Percentiles rank a stretch among this genome's conserved stretches.
These are phyloP conservation scores for Dicycla oo DNA, from an alignment of 2,888 invertebrate species.

Conservation along the genomic window DNA sequence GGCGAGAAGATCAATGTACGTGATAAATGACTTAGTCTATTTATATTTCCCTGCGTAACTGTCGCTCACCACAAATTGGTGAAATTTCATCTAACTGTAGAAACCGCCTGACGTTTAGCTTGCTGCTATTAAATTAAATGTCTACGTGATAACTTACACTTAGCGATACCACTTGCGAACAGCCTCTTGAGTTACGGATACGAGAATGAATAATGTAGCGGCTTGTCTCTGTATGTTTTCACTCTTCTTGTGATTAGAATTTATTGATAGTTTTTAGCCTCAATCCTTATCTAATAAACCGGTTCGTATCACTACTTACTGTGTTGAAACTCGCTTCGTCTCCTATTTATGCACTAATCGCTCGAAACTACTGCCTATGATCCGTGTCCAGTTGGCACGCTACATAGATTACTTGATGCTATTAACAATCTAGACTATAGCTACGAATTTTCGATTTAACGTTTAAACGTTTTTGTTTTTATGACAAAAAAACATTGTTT, in stretches of 20 bases:
- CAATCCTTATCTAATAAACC: conserved; percentile 62
- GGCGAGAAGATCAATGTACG: conserved; percentile 33
- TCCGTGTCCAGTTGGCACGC: conserved; percentile 73
- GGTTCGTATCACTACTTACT: conserved; percentile 45
- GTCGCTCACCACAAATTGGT: conserved; percentile 66
- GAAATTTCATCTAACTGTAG: conserved; percentile 67
- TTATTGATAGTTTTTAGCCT: conserved; percentile 62
- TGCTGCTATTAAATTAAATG: conserved; percentile 61
- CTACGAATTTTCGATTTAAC: conserved; percentile 14
- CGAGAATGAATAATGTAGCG: conserved; percentile 56
- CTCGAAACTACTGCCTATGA: conserved; percentile 68
- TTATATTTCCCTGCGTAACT: conserved; percentile 53
- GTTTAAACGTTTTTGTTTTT: conserved; percentile 56
- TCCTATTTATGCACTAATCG: conserved; percentile 63
- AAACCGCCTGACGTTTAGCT: conserved; percentile 56
- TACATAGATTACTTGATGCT: conserved; percentile 53
- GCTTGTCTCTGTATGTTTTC: conserved; percentile 63
- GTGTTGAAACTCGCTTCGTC: conserved; percentile 48
- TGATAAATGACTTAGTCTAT: conserved; percentile 46
- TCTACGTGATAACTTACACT: conserved; percentile 61
- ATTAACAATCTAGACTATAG: conserved; percentile 57
- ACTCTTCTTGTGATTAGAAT: conserved; percentile 64
- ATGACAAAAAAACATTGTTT: conserved; percentile 70
- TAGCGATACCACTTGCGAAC: conserved; percentile 52
- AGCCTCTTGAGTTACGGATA: conserved; percentile 54